Conservation (phyloP, 2,888 invertebrate species). For the Tortrix viridana region DNA sequence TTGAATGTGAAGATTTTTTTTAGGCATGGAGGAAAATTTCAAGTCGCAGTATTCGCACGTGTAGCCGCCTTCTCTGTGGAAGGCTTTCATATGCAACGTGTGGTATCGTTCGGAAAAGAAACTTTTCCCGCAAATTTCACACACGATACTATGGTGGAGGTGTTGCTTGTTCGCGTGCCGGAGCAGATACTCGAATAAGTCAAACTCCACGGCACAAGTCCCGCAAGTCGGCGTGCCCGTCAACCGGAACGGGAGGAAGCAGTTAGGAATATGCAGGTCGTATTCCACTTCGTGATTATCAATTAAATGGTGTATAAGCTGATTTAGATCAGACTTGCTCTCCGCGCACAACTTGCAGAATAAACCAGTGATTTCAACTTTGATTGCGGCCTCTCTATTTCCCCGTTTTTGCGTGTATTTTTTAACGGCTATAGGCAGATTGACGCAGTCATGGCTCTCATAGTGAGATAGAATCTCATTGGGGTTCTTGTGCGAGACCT, state of each 20-base stretch:
- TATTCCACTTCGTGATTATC: conserved; percentile 25
- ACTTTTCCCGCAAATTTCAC: conserved; percentile 33
- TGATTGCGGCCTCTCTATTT: conserved; percentile 29
- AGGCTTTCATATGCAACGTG: conserved; percentile 14
- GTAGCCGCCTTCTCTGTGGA: conserved; percentile 28
- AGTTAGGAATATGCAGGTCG: conserved; percentile 22
- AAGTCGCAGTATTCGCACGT: conserved; percentile 25
- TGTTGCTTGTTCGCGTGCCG: conserved; percentile 32
- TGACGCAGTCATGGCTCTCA: conserved; percentile 22
- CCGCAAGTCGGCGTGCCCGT: conserved; percentile 18
- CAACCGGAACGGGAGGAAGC: conserved; percentile 37
- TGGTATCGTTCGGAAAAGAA: conserved; percentile 29
- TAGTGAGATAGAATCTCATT: conserved; percentile 20
- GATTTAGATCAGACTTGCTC: conserved; percentile 1
- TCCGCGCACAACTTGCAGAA: conserved; percentile 26
- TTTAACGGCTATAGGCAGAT: conserved; percentile 21
- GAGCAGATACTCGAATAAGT: conserved; percentile 28
- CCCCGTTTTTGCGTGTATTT: conserved; percentile 26
- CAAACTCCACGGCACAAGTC: conserved; percentile 23
- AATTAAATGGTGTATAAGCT: conserved; percentile 23
- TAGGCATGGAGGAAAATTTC: conserved; percentile 13
- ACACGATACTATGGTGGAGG: conserved; percentile 21
- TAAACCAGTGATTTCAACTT: conserved; percentile 27
- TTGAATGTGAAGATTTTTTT: conserved; percentile 20
- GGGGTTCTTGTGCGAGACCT: conserved; percentile 11